A percentile compares a stretch with the other conserved stretches of the same genome.
phyloP scores from a whole-genome alignment of 2,113 vertebrate species.

The Zapornia atra region DNA sequence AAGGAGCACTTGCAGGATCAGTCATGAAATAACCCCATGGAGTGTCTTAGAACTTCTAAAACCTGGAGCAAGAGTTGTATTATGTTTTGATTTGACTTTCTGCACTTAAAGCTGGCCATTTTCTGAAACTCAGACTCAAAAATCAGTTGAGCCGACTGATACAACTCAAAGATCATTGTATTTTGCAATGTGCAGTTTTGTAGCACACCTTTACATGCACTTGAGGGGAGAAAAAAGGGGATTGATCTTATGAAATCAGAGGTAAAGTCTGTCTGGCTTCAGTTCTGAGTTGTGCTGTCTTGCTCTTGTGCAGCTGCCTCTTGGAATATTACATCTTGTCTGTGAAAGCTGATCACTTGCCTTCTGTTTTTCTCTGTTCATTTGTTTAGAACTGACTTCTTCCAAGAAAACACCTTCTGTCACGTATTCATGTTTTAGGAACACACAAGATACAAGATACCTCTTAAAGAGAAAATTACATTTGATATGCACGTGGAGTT shows the following conservation, averaged over 20 bases:
- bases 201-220: neutral
- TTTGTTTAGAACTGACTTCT: neutral
- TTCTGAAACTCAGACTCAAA: neutral
- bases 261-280: neutral
- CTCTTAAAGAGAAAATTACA: neutral
- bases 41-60: no score
- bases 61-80: neutral
- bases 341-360: neutral
- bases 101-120: fast-evolving
- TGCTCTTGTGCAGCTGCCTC: neutral
- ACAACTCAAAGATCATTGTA: neutral
- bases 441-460: neutral
- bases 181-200: neutral
- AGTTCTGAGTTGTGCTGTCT: neutral
- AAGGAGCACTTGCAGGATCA: neutral
- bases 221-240: neutral
- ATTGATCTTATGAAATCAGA: neutral
- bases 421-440: neutral
- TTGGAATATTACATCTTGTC: neutral
- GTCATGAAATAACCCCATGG: neutral
- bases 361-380: neutral
- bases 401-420: neutral
- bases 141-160: neutral
- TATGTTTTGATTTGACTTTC: neutral
- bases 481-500: neutral